Evolutionary conservation across 2,888 invertebrate species (phyloP), one percentile per base, ranked within the genome.

Genomic region (Dastarcus helophoroides): DNA sequence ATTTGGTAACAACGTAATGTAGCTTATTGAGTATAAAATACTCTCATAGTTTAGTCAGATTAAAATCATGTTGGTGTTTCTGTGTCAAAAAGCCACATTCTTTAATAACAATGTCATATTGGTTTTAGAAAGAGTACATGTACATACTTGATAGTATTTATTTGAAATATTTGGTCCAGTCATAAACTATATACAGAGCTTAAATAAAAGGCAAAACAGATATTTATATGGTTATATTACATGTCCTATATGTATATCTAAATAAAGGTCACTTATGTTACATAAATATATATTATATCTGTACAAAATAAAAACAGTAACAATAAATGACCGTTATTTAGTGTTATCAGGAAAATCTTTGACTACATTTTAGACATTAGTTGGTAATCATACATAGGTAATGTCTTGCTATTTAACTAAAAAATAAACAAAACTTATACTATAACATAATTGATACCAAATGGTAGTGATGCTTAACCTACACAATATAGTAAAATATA

Each of bases 161-260:
- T 35, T 35, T 8, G 14, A 26, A 33, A 31, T 22, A 37, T 33
- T 40, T 35, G 41, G 38, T 39, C 41, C 36, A 31, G 30, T 26
- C 32, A 8, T 22, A 36, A 33, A 30, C 30, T 36, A 36, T 36
- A 28, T 36, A 36, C 36, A 35, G 26, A 16, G 35, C 23, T 33
- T 36, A 41, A 36, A 37, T 39, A 41, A 37, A 33, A 31, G 33
- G 26, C 44, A 43, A 42, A 47, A 47, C 42, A 41, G 48, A 48
- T 57, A 57, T 58, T 46, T 58, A 58, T 58, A 60, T 58, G 57
- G 59, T 60, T 60, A 59, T 60, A 53, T 51, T 58, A 60, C 60
- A 60, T 43, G 45, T 48, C 43, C 48, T 32, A 34, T 29, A 39
- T 37, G 32, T 35, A n/a, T n/a, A n/a, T n/a, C n/a, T 33, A 31